Evolutionary conservation across 2,888 invertebrate genomes (phyloP).

Genomic region (Heliothis peltigera): DNA sequence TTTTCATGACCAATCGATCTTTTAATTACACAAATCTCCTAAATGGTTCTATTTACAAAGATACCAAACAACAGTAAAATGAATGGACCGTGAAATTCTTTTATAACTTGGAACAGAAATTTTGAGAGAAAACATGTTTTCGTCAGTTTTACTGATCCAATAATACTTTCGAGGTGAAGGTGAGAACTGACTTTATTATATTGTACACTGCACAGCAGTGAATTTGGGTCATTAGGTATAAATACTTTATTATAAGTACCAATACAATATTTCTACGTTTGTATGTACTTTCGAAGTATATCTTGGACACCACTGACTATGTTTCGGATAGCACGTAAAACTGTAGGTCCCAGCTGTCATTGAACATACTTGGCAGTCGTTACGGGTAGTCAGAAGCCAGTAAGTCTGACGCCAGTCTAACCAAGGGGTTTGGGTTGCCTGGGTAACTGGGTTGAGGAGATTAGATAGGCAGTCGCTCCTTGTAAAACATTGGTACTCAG

Average conservation of each 20-base stretch:
- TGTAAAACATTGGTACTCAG: too few species aligned
- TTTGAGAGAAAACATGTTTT: conserved; percentile 50
- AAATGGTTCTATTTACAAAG: conserved; percentile 1
- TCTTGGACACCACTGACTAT: too few species aligned
- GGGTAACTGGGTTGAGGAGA: too few species aligned
- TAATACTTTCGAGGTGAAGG: conserved; percentile 9
- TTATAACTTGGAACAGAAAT: conserved; percentile 17
- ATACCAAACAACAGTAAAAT: conserved; percentile 5
- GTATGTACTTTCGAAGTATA: too few species aligned
- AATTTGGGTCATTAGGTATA: neutral
- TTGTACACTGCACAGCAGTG: neutral
- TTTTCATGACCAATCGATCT: neutral
- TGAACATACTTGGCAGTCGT: too few species aligned
- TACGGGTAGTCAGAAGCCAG: too few species aligned
- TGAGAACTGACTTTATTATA: conserved; percentile 4
- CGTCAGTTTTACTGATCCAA: conserved; percentile 7
- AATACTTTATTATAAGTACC: neutral
- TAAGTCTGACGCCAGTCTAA: too few species aligned
- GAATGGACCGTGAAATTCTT: conserved; percentile 11
- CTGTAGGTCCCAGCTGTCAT: too few species aligned
- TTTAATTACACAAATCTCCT: neutral
- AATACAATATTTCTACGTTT: too few species aligned
- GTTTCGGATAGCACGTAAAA: too few species aligned
- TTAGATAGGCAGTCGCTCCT: too few species aligned
- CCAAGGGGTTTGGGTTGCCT: too few species aligned